Evolutionary conservation across 2,797 vertebrate genomes (phyloP).

Genomic region (Epinephelus malabaricus): DNA sequence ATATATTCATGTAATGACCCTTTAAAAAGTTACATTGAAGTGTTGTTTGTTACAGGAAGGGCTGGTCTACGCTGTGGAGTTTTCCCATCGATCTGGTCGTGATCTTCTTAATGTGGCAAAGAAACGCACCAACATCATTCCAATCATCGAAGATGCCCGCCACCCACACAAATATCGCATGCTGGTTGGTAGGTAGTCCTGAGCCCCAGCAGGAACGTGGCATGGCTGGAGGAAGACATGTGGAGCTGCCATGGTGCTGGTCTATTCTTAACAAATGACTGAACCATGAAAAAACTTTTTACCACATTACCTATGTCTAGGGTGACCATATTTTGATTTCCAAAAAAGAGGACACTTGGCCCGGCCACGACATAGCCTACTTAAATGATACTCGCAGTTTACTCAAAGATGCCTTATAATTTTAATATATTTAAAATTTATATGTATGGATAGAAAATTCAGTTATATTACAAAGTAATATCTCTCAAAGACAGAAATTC

Average conservation of each 20-base stretch:
- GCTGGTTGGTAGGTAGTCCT: slow-evolving; percentile 89
- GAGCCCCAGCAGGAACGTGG: background rate
- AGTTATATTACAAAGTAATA: too few species aligned
- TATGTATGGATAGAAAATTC: too few species aligned
- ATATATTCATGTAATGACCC: background rate
- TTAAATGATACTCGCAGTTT: too few species aligned
- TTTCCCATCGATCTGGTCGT: slow-evolving; percentile 95
- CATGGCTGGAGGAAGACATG: background rate
- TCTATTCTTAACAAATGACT: background rate
- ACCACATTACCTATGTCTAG: background rate
- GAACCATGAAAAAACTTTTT: background rate
- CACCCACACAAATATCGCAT: slow-evolving; percentile 97
- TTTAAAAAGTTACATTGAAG: background rate
- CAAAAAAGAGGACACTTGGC: too few species aligned
- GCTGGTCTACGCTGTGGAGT: slow-evolving; percentile 95
- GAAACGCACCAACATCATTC: slow-evolving; percentile 96
- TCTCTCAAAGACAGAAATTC: too few species aligned
- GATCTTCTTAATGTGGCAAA: slow-evolving; percentile 96
- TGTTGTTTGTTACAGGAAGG: slow-evolving; percentile 84
- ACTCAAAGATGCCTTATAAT: too few species aligned
- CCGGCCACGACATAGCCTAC: too few species aligned
- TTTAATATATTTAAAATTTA: too few species aligned
- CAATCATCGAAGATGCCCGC: slow-evolving; percentile 94
- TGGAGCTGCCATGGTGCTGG: too few species aligned
- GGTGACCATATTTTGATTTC: too few species aligned